A percentile compares a stretch with the other conserved stretches of the same genome.
phyloP scores from a whole-genome alignment of 2,888 invertebrate genomes.

The Ormia ochracea region DNA sequence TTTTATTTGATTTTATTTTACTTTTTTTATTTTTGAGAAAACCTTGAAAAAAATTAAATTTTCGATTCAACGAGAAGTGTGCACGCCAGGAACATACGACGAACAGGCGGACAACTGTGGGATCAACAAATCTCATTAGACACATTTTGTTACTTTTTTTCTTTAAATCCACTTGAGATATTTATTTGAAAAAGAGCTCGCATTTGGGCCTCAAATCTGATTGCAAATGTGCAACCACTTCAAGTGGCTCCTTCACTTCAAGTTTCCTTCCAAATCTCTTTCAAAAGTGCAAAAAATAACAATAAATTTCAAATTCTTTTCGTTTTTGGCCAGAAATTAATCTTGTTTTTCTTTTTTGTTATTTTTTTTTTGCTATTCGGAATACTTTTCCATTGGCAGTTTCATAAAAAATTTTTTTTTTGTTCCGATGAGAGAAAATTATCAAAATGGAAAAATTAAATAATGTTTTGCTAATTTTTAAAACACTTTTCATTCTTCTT shows the following conservation, averaged over 20 bases:
- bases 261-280: slow-evolving; percentile 8
- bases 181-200: background rate
- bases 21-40: slow-evolving; percentile 6
- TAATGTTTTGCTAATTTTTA: no score
- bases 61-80: slow-evolving; percentile 28
- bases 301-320: slow-evolving; percentile 21
- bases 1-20: background rate
- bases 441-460: no score
- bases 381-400: no score
- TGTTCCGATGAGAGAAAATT: no score
- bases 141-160: background rate
- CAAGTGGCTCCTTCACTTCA: slow-evolving; percentile 32
- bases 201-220: slow-evolving; percentile 18
- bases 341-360: background rate
- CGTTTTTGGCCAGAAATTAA: background rate
- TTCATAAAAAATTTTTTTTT: no score
- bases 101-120: background rate
- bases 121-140: slow-evolving; percentile 32
- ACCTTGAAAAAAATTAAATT: slow-evolving; percentile 54
- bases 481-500: no score
- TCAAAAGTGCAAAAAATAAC: slow-evolving; percentile 38
- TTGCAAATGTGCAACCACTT: slow-evolving; percentile 26
- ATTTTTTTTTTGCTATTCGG: no score
- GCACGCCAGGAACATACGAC: slow-evolving; percentile 45
- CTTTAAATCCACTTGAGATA: slow-evolving; percentile 44